These are phyloP conservation scores for Fringilla coelebs DNA, from an alignment of 2,797 vertebrate species.

Conservation along the genomic window DNA sequence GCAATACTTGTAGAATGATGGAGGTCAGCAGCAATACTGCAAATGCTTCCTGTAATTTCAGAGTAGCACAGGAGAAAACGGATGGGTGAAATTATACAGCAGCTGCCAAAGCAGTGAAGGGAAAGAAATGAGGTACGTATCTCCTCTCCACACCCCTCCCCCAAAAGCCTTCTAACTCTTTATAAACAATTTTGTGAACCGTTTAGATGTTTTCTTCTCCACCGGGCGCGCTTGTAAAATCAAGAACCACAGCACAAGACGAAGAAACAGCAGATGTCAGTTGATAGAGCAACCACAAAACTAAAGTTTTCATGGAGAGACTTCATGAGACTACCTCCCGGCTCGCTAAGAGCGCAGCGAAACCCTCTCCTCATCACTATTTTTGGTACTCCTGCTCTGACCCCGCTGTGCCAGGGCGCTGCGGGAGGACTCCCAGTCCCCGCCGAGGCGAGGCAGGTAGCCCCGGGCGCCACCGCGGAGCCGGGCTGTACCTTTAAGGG, in stretches of 20 bases:
- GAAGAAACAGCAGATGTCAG: background rate
- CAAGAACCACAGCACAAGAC: background rate
- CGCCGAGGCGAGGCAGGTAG: background rate
- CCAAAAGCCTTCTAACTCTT: background rate
- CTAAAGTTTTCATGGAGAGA: background rate
- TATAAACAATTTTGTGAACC: background rate
- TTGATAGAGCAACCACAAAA: background rate
- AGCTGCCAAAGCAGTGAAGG: background rate
- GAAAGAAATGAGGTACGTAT: background rate
- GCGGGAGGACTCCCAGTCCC: background rate
- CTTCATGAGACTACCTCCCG: background rate
- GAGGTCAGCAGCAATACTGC: slow-evolving; percentile 29
- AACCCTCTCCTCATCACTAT: background rate
- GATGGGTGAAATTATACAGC: slow-evolving; percentile 52
- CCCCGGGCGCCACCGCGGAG: slow-evolving; percentile 24
- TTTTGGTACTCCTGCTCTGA: background rate
- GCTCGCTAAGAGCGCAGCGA: background rate
- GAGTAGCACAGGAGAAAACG: slow-evolving; percentile 1
- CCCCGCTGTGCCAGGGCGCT: slow-evolving; percentile 21
- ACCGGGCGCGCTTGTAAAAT: background rate
- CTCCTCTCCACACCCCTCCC: background rate
- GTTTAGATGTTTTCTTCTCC: background rate
- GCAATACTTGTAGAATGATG: background rate
- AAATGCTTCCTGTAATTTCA: slow-evolving; percentile 57
- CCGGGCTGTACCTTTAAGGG: slow-evolving; percentile 79